A percentile compares a stretch with the other conserved stretches of the same genome.
These are phyloP conservation scores for Bucco capensis DNA, from an alignment of 2,113 vertebrate genomes.

Conservation along the genomic window DNA sequence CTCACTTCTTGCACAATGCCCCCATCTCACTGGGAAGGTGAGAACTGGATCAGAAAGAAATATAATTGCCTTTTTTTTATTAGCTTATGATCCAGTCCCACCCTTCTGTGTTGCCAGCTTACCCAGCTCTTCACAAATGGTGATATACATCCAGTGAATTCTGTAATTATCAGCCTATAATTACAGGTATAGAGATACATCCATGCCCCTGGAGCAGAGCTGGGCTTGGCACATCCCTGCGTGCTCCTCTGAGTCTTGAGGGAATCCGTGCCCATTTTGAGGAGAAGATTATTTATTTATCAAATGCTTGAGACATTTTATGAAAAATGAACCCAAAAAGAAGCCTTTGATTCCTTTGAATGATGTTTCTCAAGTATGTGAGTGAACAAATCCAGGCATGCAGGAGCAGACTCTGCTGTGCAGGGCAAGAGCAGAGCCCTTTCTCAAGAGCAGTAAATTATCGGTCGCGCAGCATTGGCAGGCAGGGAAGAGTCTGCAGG, in stretches of 20 bases:
- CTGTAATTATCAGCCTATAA: slow-evolving; percentile 82
- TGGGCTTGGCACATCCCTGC: slow-evolving; percentile 62
- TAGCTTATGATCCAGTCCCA: slow-evolving; percentile 74
- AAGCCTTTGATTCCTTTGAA: slow-evolving; percentile 60
- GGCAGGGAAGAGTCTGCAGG: slow-evolving; percentile 29
- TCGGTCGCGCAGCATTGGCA: slow-evolving; percentile 35
- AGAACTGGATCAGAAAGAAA: slow-evolving; percentile 79
- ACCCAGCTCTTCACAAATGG: slow-evolving; percentile 74
- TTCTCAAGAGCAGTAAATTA: slow-evolving; percentile 49
- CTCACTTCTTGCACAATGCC: slow-evolving; percentile 70
- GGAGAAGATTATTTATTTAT: slow-evolving; percentile 60
- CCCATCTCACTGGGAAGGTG: slow-evolving; percentile 71
- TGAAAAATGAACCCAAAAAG: slow-evolving; percentile 64
- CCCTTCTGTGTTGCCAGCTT: slow-evolving; percentile 74
- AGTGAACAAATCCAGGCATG: slow-evolving; percentile 57
- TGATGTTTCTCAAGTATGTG: slow-evolving; percentile 30
- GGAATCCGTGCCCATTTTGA: slow-evolving; percentile 53
- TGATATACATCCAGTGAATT: slow-evolving; percentile 76
- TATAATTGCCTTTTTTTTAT: slow-evolving; percentile 79
- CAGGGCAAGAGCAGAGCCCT: neutral
- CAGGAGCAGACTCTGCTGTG: slow-evolving; percentile 28
- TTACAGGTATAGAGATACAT: slow-evolving; percentile 74
- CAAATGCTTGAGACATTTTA: slow-evolving; percentile 59
- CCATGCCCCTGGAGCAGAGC: slow-evolving; percentile 76
- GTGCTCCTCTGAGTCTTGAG: slow-evolving; percentile 50